Conservation (phyloP, 2,888 invertebrate species). For the Eilema griseolum region DNA sequence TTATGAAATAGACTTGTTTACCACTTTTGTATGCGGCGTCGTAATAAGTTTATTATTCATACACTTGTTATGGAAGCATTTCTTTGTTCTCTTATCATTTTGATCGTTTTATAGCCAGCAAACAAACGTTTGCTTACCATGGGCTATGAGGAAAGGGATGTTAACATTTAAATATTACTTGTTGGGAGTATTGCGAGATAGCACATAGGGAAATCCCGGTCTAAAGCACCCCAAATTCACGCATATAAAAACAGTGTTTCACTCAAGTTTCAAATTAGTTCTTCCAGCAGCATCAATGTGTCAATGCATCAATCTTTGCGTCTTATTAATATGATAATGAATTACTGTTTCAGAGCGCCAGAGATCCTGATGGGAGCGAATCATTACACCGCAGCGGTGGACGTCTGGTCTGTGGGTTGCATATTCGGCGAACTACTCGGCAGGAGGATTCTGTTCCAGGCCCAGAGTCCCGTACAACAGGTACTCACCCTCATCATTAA, state of each 20-base stretch:
- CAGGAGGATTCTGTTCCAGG: slow-evolving; percentile 98
- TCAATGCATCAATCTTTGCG: background rate
- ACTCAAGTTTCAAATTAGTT: background rate
- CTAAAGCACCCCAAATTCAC: too few relatives aligned
- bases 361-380: slow-evolving; percentile 99
- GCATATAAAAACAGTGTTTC: background rate
- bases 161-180: background rate
- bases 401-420: slow-evolving; percentile 99
- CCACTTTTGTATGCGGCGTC: slow-evolving; percentile 28
- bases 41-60: slow-evolving; percentile 53
- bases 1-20: slow-evolving; percentile 53
- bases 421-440: slow-evolving; percentile 99
- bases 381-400: slow-evolving; percentile 98
- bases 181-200: background rate
- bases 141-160: too few relatives aligned
- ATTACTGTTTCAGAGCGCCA: slow-evolving; percentile 90
- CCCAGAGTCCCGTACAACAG: slow-evolving; percentile 99
- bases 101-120: background rate
- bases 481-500: slow-evolving; percentile 68
- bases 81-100: slow-evolving; percentile 35
- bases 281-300: background rate
- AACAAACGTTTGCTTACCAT: background rate
- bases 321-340: background rate
- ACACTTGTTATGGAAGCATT: slow-evolving; percentile 39
- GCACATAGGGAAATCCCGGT: too few relatives aligned